A percentile compares a stretch with the other conserved stretches of the same genome.
Conservation (phyloP, 2,797 vertebrate species). For the Dallia pectoralis region DNA sequence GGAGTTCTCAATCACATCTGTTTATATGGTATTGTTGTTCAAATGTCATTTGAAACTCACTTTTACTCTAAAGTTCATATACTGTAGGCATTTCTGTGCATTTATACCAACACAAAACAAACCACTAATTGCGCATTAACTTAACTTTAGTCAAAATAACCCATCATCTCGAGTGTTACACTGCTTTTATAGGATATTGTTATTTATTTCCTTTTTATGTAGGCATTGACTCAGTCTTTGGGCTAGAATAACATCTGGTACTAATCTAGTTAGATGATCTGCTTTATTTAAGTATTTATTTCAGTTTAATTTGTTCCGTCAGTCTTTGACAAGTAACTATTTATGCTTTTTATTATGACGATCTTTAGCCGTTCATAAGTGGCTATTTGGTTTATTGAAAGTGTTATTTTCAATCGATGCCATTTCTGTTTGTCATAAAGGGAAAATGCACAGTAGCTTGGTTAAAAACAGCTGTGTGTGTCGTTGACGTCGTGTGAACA, state of each 20-base stretch:
- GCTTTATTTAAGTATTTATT: slow-evolving; percentile 74
- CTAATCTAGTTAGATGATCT: slow-evolving; percentile 32
- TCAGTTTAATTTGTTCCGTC: slow-evolving; percentile 40
- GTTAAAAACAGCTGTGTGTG: no score
- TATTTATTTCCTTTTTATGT: slow-evolving; percentile 4
- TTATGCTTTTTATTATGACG: slow-evolving; percentile 47
- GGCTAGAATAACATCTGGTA: slow-evolving; percentile 12
- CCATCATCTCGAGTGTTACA: neutral
- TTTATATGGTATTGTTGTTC: no score
- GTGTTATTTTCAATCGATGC: no score
- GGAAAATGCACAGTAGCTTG: no score
- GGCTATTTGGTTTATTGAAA: no score
- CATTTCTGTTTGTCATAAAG: no score
- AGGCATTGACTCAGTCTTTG: slow-evolving; percentile 23
- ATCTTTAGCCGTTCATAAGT: no score
- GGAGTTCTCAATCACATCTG: no score
- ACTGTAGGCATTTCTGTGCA: neutral
- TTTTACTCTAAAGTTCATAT: no score
- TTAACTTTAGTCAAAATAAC: slow-evolving; percentile 20
- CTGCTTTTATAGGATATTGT: neutral
- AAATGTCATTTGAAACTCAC: no score
- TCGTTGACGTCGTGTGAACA: no score
- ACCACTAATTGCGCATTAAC: slow-evolving; percentile 31
- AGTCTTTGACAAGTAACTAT: slow-evolving; percentile 39
- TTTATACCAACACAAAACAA: slow-evolving; percentile 18